Evolutionary conservation across 2,888 invertebrate species (phyloP), one percentile per base, ranked within the genome.

Genomic region (Dryobota labecula): DNA sequence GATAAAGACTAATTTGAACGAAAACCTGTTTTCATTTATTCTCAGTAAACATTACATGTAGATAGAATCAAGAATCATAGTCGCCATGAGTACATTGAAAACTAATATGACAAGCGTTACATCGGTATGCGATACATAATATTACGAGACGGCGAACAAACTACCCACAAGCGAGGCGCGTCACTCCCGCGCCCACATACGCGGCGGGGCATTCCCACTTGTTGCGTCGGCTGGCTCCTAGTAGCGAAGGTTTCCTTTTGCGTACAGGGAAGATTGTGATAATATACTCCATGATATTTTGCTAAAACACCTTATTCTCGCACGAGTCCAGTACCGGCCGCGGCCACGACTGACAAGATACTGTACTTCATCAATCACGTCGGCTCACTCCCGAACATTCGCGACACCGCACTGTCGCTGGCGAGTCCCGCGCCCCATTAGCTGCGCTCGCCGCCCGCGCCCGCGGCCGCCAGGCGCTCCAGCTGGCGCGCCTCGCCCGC

Each of bases 401-500:
- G 36, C 64, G 63, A 64, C 73, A 43, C 47, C 36, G n/a, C 62
- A 45, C 51, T 67, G 62, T 53, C 62, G 45, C 47, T 30, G 33
- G 67, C 45, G 38, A 38, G 47, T 65, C 65, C 41, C 15, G 51
- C 53, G 63, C 20, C 13, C 63, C 63, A 38, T 47, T 70, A 70
- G 66, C 70, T 69, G 36, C 33, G 27, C n/a, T 57, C 27, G 63
- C 79, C 66, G 54, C 33, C 96, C 96, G 92, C 27, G 96, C 96
- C 82, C 96, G 96, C 82, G 96, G 86, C 89, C 86, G 94, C 94
- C 82, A 95, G 95, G 56, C 96, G 92, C 89, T 96, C 96, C 67
- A 97, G 93, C 70, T 96, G 94, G 70, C 96, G 96, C 78, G 94
- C 92, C 87, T 97, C 97, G 45, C 95, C 89, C 36, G 96, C 93